Base-by-base conservation (phyloP, 2,113 vertebrate species). In the Podarcis cretensis region DNA sequence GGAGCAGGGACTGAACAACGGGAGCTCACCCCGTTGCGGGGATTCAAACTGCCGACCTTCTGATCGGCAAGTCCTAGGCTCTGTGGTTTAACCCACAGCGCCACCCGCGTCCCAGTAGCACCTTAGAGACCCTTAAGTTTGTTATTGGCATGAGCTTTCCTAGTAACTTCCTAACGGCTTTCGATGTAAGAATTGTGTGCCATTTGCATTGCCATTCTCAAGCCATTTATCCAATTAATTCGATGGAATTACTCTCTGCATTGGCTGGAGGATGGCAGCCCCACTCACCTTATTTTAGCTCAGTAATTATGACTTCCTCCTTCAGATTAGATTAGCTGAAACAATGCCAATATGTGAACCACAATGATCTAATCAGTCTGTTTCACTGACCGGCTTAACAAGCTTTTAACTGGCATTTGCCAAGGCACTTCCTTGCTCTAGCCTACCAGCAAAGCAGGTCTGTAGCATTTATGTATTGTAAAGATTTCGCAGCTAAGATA, bases 231-330 rank as follows among this genome's bases (percentile, higher is more conserved):
- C 57, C 69, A 81, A 66, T 88, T 83, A 74, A 88, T 76, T 25
- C 57, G 27, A 25, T 76, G 37, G 57, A 65, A 76, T 88, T 88
- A 75, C 69, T 82, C 25, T 65, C 30, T 37, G 32, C 35, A 35
- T 48, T 76, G 87, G 79, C 57, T 82, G 35, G 57, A 73, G 87
- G 57, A 76, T 73, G 69, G 57, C 57, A 27, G 86, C 6, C 57
- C 35, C 18, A n/a, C 3, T 83, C 21, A 54, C 59, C 80, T 88
- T 88, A 83, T 88, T 88, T 83, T 76, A 88, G 80, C 5, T 66
- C 54, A 88, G 69, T 88, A 88, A 88, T 88, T 43, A 83, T 83
- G 80, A n/a, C 71, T 88, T 88, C 87, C 71, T 88, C 23, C 87
- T 76, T 54, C 59, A 76, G 57, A 88, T 88, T 88, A 65, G 30